Evolutionary conservation across 2,888 invertebrate species (phyloP), one percentile per base, ranked within the genome.

Genomic region (Chesias legatella): DNA sequence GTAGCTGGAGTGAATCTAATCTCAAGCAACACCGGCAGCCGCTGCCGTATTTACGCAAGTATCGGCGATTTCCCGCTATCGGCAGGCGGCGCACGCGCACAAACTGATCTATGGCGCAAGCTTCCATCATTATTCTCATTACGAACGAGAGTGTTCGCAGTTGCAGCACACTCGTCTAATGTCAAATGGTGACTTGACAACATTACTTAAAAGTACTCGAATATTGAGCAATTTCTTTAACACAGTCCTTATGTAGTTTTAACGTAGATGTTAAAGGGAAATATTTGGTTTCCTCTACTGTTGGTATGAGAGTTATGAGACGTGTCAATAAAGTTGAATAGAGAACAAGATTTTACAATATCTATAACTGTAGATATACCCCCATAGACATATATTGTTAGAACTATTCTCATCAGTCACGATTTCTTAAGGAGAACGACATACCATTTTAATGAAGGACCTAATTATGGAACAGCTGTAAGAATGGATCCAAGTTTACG

Each of bases 41-140:
- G 67, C 79, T 80, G 72, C 73, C 63, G 73, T 67, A 73, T 79
- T 86, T 84, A 82, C 84, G 86, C 85, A 86, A 86, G 80, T 73
- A 72, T 69, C 63, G 67, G 65, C 70, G 74, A 75, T 78, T 79
- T 77, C 71, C 73, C 74, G 72, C 73, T 67, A 79, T 77, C 79
- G 72, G 64, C 71, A 72, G 61, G 63, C 74, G 34, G 71, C 66
- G 78, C 79, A 74, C 82, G 79, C 79, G 78, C 69, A 53, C 58
- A 53, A 63, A 56, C 67, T 51, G 55, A 72, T 74, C 67, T 72
- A 67, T 79, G 78, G 73, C 76, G 79, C 73, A 80, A 80, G 68
- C 63, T 76, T 77, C 79, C 75, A 81, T 85, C 82, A 78, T 79
- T 82, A 82, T 79, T 78, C 75, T 77, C 75, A 80, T 79, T 81